phyloP scores from a whole-genome alignment of 2,888 invertebrate species.

The Nasonia oneida region DNA sequence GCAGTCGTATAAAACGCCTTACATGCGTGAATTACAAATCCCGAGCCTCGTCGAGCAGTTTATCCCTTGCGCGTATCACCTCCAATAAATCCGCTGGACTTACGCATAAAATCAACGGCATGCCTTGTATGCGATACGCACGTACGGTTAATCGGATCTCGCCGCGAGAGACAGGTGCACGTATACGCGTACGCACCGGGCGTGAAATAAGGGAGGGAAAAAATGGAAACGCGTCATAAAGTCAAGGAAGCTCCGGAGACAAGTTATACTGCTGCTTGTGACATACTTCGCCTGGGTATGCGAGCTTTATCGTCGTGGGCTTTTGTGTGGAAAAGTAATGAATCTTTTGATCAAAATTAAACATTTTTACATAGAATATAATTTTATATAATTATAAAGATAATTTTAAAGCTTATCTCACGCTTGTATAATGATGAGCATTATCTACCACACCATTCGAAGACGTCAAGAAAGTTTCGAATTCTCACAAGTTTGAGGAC shows the following conservation, averaged over 20 bases:
- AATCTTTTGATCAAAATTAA: too few relatives aligned
- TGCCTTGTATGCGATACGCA: background rate
- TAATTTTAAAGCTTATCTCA: too few relatives aligned
- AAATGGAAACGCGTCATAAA: background rate
- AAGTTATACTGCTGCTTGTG: background rate
- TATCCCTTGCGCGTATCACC: conserved; percentile 13
- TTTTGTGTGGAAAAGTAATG: too few relatives aligned
- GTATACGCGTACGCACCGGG: background rate
- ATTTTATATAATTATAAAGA: too few relatives aligned
- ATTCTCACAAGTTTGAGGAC: background rate
- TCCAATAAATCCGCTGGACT: background rate
- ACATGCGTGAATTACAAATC: background rate
- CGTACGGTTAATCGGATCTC: background rate
- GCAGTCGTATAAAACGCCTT: conserved; percentile 5
- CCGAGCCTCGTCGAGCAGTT: background rate
- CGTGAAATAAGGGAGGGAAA: conserved; percentile 1
- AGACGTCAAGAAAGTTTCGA: background rate
- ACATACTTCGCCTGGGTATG: background rate
- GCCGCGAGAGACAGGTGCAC: background rate
- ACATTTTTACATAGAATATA: too few relatives aligned
- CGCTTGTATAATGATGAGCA: too few relatives aligned
- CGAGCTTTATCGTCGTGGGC: too few relatives aligned
- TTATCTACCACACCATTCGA: background rate
- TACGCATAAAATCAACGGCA: background rate
- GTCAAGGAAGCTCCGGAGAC: background rate